A percentile compares a stretch with the other conserved stretches of the same genome.
phyloP scores from a whole-genome alignment of 2,888 invertebrate species.

The Laspeyria flexula region DNA sequence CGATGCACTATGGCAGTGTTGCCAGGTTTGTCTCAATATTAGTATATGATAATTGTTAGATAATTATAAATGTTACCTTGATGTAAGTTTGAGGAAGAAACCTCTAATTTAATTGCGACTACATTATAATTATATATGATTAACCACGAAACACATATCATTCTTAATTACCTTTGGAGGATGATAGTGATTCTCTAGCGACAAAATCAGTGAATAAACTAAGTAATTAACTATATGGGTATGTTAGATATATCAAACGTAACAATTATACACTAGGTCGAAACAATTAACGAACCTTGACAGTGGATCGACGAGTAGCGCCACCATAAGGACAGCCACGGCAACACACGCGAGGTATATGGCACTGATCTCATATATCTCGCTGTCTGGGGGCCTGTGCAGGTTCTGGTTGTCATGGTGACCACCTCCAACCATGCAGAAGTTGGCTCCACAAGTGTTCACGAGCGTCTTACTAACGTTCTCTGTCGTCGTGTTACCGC shows the following conservation, averaged over 20 bases:
- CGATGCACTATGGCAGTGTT: too few species aligned
- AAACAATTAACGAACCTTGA: constrained; percentile 87
- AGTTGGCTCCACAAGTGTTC: constrained; percentile 91
- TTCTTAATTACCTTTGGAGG: too few species aligned
- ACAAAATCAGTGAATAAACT: background rate
- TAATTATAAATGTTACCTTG: too few species aligned
- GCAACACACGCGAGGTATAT: constrained; percentile 96
- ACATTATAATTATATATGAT: too few species aligned
- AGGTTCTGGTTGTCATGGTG: constrained; percentile 91
- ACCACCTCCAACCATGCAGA: constrained; percentile 89
- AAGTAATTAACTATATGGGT: background rate
- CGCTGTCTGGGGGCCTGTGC: constrained; percentile 92
- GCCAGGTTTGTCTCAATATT: too few species aligned
- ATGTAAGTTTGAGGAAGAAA: too few species aligned
- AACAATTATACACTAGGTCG: background rate
- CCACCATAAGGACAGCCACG: constrained; percentile 94
- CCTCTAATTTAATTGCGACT: too few species aligned
- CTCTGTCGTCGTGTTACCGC: constrained; percentile 71
- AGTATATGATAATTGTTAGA: too few species aligned
- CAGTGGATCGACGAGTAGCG: constrained; percentile 95
- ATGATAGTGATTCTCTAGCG: too few species aligned
- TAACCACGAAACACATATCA: too few species aligned
- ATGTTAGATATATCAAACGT: background rate
- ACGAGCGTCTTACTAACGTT: constrained; percentile 83
- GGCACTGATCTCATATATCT: constrained; percentile 95